phyloP scores from a whole-genome alignment of 2,888 invertebrate species.

The Drosophila antonietae region DNA sequence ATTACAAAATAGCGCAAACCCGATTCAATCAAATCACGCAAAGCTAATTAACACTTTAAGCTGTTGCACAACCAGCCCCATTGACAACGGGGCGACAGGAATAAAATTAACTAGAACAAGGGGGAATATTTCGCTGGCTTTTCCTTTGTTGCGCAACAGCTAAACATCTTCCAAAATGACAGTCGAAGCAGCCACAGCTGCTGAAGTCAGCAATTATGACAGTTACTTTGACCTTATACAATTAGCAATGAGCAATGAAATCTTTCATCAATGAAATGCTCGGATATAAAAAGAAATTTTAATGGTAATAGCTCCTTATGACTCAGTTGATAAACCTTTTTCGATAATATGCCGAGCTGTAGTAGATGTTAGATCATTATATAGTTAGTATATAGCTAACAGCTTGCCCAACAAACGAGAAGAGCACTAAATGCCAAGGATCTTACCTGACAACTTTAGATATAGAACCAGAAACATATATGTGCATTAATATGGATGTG shows the following conservation, averaged over 20 bases:
- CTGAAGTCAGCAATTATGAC: neutral
- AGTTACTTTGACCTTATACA: neutral
- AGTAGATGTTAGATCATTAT: too few species aligned
- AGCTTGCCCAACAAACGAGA: too few species aligned
- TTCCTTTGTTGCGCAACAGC: neutral
- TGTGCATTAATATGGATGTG: too few species aligned
- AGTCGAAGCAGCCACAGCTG: neutral
- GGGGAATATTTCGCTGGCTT: neutral
- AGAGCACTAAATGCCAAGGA: too few species aligned
- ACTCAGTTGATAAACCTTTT: too few species aligned
- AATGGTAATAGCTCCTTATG: too few species aligned
- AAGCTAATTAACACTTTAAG: constrained; percentile 22
- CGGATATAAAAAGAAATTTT: too few species aligned
- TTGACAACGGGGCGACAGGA: neutral
- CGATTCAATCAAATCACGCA: constrained; percentile 24
- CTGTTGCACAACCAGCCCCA: constrained; percentile 3
- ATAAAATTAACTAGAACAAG: neutral
- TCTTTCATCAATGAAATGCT: neutral
- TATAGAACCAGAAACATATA: too few species aligned
- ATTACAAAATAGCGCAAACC: constrained; percentile 6
- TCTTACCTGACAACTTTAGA: too few species aligned
- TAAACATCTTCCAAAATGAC: neutral
- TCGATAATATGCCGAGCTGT: too few species aligned
- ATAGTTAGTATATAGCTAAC: too few species aligned
- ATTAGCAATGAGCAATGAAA: neutral